These are phyloP conservation scores for Epirrhoe tristata DNA, from an alignment of 2,888 invertebrate species.

Conservation along the genomic window DNA sequence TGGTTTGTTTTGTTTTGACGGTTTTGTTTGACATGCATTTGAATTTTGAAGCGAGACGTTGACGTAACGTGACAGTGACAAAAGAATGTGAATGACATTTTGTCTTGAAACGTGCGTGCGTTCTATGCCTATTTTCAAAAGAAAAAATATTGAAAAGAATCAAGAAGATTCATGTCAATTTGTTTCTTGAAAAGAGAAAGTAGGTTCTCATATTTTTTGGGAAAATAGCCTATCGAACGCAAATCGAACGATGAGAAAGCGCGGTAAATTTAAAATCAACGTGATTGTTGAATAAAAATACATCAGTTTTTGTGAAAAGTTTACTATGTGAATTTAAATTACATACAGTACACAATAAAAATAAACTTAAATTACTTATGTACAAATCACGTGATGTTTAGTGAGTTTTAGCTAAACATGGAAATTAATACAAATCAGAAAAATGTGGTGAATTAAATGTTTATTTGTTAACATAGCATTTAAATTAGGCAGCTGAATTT, in stretches of 20 bases:
- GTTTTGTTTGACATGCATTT: conserved; percentile 9
- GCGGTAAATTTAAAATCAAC: not conserved
- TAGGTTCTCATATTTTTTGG: too few relatives aligned
- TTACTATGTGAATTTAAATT: conserved; percentile 57
- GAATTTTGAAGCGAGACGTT: not conserved
- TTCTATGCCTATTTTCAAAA: not conserved
- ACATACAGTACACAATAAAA: conserved; percentile 27
- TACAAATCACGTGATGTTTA: conserved; percentile 56
- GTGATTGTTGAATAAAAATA: not conserved
- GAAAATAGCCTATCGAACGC: not conserved
- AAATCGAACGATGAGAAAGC: not conserved
- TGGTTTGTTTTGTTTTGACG: not conserved
- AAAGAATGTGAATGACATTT: not conserved
- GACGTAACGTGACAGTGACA: not conserved
- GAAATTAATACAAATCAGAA: not conserved
- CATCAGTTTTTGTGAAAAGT: conserved; percentile 53
- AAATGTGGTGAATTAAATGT: not conserved
- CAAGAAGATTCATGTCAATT: too few relatives aligned
- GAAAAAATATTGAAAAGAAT: not conserved
- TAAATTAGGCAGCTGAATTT: not conserved
- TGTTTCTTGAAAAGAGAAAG: too few relatives aligned
- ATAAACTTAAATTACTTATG: conserved; percentile 46
- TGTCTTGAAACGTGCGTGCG: not conserved
- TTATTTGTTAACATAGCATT: not conserved
- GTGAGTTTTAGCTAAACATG: conserved; percentile 14